Evolutionary conservation across 2,797 vertebrate genomes (phyloP).

Genomic region (Artibeus lituratus): DNA sequence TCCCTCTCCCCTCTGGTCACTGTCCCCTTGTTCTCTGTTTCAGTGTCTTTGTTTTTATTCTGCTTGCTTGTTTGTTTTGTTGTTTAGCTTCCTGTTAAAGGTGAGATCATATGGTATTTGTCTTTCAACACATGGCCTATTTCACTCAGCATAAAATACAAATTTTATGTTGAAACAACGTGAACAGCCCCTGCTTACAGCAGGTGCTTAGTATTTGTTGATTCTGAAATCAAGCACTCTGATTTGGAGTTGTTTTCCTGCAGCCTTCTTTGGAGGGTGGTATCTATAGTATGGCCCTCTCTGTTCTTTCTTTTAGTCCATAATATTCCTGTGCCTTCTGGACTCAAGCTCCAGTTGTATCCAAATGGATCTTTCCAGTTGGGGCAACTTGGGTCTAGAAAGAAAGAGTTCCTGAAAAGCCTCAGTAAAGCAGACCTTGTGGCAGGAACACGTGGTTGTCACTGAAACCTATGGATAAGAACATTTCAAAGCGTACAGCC

Average conservation of each 20-base stretch:
- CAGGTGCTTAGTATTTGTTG: neutral
- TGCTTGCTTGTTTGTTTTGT: too few relatives aligned
- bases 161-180: neutral
- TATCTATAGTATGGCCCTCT: neutral
- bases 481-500: constrained; percentile 54
- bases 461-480: constrained; percentile 69
- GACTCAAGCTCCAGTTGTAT: neutral
- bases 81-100: too few relatives aligned
- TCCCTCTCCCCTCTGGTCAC: too few relatives aligned
- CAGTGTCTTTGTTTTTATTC: too few relatives aligned
- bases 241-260: neutral
- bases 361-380: neutral
- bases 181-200: neutral
- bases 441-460: constrained; percentile 72
- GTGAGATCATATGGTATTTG: too few relatives aligned
- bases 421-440: neutral
- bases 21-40: too few relatives aligned
- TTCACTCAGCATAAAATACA: too few relatives aligned
- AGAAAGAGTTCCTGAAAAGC: neutral
- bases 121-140: too few relatives aligned
- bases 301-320: neutral
- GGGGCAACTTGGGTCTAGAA: neutral
- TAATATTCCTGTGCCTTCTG: neutral
- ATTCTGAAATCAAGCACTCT: neutral
- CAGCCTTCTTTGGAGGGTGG: neutral